These are phyloP conservation scores for Dendroctonus valens DNA, from an alignment of 1,140 invertebrate species.

Conservation along the genomic window DNA sequence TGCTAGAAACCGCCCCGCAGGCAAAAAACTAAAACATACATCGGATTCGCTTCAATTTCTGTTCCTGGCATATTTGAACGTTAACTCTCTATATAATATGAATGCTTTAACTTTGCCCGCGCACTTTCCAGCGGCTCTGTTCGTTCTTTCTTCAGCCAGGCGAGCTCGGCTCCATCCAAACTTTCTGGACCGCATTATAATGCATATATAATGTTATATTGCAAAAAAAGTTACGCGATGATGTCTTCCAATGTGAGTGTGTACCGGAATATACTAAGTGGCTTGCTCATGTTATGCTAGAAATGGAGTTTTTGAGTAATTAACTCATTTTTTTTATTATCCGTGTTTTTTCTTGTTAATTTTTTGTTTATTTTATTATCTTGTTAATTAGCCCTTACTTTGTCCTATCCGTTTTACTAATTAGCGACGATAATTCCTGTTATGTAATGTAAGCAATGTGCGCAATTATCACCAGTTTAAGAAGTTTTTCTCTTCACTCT, in stretches of 20 bases:
- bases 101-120: slow-evolving; percentile 49
- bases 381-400: too few species aligned
- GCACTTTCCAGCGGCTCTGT: slow-evolving; percentile 41
- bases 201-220: slow-evolving; percentile 52
- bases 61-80: slow-evolving; percentile 50
- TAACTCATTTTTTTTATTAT: too few species aligned
- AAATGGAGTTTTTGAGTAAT: too few species aligned
- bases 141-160: slow-evolving; percentile 36
- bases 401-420: too few species aligned
- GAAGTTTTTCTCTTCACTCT: too few species aligned
- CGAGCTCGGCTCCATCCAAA: slow-evolving; percentile 30
- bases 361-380: too few species aligned
- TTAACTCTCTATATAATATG: slow-evolving; percentile 52
- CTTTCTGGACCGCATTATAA: slow-evolving; percentile 47
- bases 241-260: slow-evolving; percentile 24
- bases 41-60: slow-evolving; percentile 51
- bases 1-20: not conserved
- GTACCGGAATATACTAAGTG: slow-evolving; percentile 2
- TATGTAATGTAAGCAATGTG: too few species aligned
- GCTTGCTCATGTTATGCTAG: not conserved
- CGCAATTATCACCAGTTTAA: too few species aligned
- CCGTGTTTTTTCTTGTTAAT: too few species aligned
- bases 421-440: too few species aligned
- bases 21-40: slow-evolving; percentile 50
- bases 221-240: slow-evolving; percentile 45